Percentiles rank a stretch among this genome's conserved stretches.
Conservation (phyloP, 2,888 invertebrate species). For the Drymonia ruficornis region DNA sequence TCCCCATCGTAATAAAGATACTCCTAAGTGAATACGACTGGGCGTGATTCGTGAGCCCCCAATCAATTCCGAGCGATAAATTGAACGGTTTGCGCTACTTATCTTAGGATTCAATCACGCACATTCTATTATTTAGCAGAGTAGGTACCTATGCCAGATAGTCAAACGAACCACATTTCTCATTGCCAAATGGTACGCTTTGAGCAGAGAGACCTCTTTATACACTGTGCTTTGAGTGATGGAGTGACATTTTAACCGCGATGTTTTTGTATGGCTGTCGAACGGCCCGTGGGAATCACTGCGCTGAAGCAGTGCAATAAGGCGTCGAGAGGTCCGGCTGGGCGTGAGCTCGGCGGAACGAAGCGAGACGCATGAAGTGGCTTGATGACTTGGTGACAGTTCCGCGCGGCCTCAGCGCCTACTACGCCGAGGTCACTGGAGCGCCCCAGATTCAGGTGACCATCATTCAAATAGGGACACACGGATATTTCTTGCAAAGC, state of each 20-base stretch:
- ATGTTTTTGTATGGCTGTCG: slow-evolving; percentile 22
- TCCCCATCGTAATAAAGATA: slow-evolving; percentile 18
- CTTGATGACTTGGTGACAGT: slow-evolving; percentile 61
- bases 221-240: slow-evolving; percentile 19
- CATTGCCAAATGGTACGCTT: slow-evolving; percentile 28
- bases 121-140: slow-evolving; percentile 11
- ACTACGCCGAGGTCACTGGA: slow-evolving; percentile 63
- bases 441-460: slow-evolving; percentile 48
- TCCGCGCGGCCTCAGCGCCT: slow-evolving; percentile 64
- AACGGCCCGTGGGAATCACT: slow-evolving; percentile 48
- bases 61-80: slow-evolving; percentile 53
- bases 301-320: slow-evolving; percentile 38
- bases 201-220: slow-evolving; percentile 4
- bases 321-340: slow-evolving; percentile 43
- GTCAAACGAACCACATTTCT: slow-evolving; percentile 5
- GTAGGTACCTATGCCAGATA: not conserved
- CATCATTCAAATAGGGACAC: slow-evolving; percentile 24
- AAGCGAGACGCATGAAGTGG: slow-evolving; percentile 63
- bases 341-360: slow-evolving; percentile 68
- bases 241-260: slow-evolving; percentile 25
- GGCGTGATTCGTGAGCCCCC: slow-evolving; percentile 52
- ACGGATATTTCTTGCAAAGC: no score
- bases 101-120: slow-evolving; percentile 14
- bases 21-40: slow-evolving; percentile 23
- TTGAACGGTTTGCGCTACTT: slow-evolving; percentile 13